Base-by-base conservation (phyloP, 2,797 vertebrate species). In the Botia kubotai region DNA sequence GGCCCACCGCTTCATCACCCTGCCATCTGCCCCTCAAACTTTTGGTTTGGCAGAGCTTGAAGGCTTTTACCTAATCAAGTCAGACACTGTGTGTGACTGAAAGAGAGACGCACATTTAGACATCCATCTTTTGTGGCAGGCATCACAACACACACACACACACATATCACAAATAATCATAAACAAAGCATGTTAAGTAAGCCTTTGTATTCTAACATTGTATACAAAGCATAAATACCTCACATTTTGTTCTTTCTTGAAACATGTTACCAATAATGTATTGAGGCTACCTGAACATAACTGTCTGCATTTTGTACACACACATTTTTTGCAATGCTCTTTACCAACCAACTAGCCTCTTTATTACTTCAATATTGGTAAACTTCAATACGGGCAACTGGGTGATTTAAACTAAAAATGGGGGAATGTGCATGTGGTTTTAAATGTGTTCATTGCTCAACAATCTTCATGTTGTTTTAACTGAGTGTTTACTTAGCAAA, bases 41-140 rank as follows among this genome's bases (percentile, higher is more conserved):
- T 86, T 60, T 84, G 86, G 72, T 87, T 86, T 90, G 90, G 87
- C 87, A 87, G 82, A 65, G 77, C 68, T 86, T 88, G 85, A 87
- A 87, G 87, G 85, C 86, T 86, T 86, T 87, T 75, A 82, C 83
- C 86, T 90, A 90, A 90, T 90, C 86, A 88, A 86, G 79, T 87
- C 87, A 90, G 87, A 90, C 89, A 87, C 82, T 80, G 80, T 36
- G 86, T 43, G 86, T 82, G 86, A 70, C 87, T 89, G 89, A 63
- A 57, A 48, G 26, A 75, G 68, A 74, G 16, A 74, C n/a, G 57
- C 78, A 79, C 55, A 79, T 68, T 26, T 46, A 52, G 63, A 26
- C 52, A 60, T 36, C 43, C n/a, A 60, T 58, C 13, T 74, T 70
- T 57, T 36, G 26, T 58, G 21, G 1, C 43, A 60, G 17, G 63